Evolutionary conservation across 2,797 vertebrate genomes (phyloP).

Genomic region (Eupleurogrammus muticus): DNA sequence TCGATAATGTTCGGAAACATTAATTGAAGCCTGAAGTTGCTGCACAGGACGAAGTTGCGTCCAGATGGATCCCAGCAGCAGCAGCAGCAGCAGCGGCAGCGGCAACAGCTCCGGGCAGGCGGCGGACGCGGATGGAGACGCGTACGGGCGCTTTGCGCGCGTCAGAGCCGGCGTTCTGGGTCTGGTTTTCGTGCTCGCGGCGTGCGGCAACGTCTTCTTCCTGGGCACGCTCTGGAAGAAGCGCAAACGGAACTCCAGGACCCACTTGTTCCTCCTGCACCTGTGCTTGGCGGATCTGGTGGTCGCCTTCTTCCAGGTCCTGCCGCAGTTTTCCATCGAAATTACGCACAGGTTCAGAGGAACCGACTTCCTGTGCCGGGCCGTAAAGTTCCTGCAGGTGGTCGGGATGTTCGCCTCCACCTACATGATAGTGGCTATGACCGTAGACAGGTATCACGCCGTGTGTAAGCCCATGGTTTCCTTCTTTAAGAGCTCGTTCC

Average conservation of each 20-base stretch:
- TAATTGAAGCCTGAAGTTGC: too few species aligned
- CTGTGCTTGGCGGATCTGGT: constrained; percentile 88
- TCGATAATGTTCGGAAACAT: too few species aligned
- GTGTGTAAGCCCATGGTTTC: constrained; percentile 89
- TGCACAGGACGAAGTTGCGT: too few species aligned
- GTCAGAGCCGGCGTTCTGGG: constrained; percentile 86
- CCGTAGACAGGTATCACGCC: constrained; percentile 88
- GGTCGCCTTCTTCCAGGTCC: constrained; percentile 90
- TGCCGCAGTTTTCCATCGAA: constrained; percentile 91
- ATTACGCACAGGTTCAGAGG: constrained; percentile 89
- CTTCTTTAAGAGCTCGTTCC: constrained; percentile 84
- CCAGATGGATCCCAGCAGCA: constrained; percentile 43
- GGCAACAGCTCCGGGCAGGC: constrained; percentile 25
- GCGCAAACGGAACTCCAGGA: constrained; percentile 86
- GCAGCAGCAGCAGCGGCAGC: constrained; percentile 21
- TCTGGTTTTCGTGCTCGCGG: constrained; percentile 85
- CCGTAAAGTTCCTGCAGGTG: constrained; percentile 90
- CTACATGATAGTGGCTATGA: constrained; percentile 91
- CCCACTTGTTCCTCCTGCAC: constrained; percentile 90
- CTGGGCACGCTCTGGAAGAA: constrained; percentile 86
- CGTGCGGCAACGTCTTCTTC: constrained; percentile 87
- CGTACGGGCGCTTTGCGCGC: constrained; percentile 55
- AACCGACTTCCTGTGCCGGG: constrained; percentile 86
- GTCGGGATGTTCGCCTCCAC: constrained; percentile 93
- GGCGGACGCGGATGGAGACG: background rate